phyloP scores from a whole-genome alignment of 2,797 vertebrate species.

The Acanthornis magna region DNA sequence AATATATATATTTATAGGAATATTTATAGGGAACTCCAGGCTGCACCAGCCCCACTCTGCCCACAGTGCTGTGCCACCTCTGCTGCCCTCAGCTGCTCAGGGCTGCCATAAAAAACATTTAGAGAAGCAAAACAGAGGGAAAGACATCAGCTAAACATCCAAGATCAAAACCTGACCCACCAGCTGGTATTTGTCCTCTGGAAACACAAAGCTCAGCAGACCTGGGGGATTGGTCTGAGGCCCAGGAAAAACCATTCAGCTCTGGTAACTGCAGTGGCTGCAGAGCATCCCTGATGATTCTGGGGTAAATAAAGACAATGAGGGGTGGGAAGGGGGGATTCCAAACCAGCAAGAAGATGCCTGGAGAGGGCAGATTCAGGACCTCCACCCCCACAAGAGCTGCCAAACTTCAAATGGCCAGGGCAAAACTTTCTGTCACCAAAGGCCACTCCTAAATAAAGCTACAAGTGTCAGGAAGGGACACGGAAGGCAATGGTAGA shows the following conservation, averaged over 20 bases:
- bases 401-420: not conserved
- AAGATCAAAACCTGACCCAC: not conserved
- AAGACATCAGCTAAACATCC: not conserved
- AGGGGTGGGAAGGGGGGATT: not conserved
- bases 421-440: not conserved
- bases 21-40: not conserved
- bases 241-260: not conserved
- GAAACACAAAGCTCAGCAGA: not conserved
- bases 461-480: not conserved
- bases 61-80: accelerated
- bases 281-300: not conserved
- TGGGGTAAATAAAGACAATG: not conserved
- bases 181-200: not conserved
- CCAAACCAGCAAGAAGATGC: not conserved
- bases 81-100: not conserved
- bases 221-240: not conserved
- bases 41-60: not conserved
- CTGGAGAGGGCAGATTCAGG: not conserved
- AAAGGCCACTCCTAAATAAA: not conserved
- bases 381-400: not conserved
- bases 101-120: not conserved
- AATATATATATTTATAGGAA: not conserved
- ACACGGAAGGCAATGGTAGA: accelerated
- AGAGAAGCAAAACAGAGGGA: not conserved
- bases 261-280: not conserved